Conservation (phyloP, 2,888 invertebrate genomes). For the Coleophora flavipennella region DNA sequence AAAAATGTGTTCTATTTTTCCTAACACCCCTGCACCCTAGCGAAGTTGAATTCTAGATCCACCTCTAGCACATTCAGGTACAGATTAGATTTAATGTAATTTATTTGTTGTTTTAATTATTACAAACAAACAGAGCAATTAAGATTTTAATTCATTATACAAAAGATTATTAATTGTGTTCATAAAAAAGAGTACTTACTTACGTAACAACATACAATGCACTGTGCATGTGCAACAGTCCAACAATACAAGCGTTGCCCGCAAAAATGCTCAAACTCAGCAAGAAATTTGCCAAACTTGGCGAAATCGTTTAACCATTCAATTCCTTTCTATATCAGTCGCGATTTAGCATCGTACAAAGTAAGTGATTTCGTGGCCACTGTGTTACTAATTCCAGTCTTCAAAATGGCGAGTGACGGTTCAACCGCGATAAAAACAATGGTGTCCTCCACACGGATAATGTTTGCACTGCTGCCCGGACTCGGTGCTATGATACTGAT, state of each 20-base stretch:
- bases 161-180: background rate
- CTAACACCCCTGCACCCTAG: no score
- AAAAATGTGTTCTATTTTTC: no score
- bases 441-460: conserved; percentile 76
- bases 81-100: no score
- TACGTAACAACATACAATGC: no score
- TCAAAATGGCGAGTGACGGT: conserved; percentile 34
- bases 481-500: conserved; percentile 76
- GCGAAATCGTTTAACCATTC: conserved; percentile 27
- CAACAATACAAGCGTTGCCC: background rate
- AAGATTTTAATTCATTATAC: no score
- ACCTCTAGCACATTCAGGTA: no score
- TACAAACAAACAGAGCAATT: no score
- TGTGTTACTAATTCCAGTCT: background rate
- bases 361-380: background rate
- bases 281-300: conserved; percentile 32
- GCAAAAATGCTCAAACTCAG: conserved; percentile 22
- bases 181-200: background rate
- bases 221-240: no score
- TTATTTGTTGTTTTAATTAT: no score
- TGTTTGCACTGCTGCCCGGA: conserved; percentile 76
- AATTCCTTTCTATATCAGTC: conserved; percentile 11
- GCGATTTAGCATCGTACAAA: background rate
- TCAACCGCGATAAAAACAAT: conserved; percentile 40
- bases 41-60: no score